Evolutionary conservation across 2,113 vertebrate species (phyloP).

Genomic region (Spizaetus ornatus): DNA sequence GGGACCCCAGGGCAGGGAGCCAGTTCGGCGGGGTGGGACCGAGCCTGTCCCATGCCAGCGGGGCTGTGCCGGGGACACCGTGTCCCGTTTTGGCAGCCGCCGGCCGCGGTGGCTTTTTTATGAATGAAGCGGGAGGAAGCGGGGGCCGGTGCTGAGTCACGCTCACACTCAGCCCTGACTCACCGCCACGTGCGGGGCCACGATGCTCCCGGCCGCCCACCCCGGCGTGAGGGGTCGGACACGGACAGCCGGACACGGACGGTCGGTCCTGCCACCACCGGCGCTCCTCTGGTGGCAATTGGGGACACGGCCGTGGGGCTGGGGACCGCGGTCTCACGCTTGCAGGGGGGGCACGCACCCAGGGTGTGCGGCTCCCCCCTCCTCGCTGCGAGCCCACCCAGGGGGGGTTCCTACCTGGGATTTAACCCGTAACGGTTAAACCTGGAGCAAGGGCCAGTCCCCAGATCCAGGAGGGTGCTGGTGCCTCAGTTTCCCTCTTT

Average conservation of each 20-base stretch:
- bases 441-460: no score
- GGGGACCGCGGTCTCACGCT: fast-evolving
- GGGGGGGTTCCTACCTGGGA: fast-evolving
- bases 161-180: constrained; percentile 74
- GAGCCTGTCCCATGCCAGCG: not conserved
- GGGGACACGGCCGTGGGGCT: fast-evolving
- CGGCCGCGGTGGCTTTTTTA: constrained; percentile 65
- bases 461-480: not conserved
- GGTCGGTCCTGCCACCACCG: fast-evolving
- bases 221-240: not conserved
- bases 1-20: not conserved
- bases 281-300: fast-evolving
- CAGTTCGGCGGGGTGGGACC: fast-evolving
- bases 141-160: constrained; percentile 80
- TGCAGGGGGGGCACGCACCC: fast-evolving
- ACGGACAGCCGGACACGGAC: not conserved
- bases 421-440: fast-evolving
- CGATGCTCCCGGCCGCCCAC: not conserved
- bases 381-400: not conserved
- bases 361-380: fast-evolving
- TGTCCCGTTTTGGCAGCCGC: not conserved
- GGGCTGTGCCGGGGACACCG: not conserved
- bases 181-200: constrained; percentile 42
- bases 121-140: constrained; percentile 80
- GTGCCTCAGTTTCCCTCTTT: not conserved